These are phyloP conservation scores for Tragelaphus strepsiceros DNA, from an alignment of 2,113 vertebrate genomes.

Conservation along the genomic window DNA sequence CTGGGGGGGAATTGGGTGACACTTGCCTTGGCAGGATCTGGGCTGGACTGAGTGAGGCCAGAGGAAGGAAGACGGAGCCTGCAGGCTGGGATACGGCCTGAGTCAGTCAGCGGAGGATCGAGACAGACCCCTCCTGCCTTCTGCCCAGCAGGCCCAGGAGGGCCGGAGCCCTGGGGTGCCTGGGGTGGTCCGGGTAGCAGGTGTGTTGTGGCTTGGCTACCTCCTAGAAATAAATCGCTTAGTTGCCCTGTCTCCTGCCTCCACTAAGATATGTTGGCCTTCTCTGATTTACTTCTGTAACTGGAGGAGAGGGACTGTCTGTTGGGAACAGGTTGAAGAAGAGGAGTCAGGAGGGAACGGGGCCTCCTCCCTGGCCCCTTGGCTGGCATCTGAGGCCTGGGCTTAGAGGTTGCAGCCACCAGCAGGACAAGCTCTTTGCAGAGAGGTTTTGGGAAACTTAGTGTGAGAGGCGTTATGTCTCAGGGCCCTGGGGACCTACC, in stretches of 20 bases:
- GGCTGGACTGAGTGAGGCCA: background rate
- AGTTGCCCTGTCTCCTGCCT: background rate
- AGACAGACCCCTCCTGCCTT: background rate
- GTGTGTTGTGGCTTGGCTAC: background rate
- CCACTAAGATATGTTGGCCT: background rate
- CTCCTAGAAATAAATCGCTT: background rate
- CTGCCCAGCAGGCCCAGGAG: background rate
- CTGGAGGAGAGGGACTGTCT: background rate
- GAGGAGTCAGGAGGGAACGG: background rate
- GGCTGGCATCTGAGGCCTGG: background rate
- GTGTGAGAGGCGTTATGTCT: background rate
- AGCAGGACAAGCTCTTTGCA: background rate
- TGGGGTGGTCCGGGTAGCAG: background rate
- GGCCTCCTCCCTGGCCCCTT: background rate
- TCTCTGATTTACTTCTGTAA: background rate
- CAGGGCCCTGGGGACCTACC: background rate
- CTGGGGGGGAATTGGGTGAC: background rate
- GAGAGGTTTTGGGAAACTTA: background rate
- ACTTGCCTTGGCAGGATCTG: background rate
- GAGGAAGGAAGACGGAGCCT: background rate
- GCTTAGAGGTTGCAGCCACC: background rate
- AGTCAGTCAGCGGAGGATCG: accelerated
- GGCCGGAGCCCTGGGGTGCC: background rate
- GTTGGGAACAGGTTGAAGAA: background rate
- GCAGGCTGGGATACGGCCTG: background rate